Evolutionary conservation across 1,140 invertebrate genomes (phyloP), one percentile per base, ranked within the genome.

Genomic region (Aphidius gifuensis): DNA sequence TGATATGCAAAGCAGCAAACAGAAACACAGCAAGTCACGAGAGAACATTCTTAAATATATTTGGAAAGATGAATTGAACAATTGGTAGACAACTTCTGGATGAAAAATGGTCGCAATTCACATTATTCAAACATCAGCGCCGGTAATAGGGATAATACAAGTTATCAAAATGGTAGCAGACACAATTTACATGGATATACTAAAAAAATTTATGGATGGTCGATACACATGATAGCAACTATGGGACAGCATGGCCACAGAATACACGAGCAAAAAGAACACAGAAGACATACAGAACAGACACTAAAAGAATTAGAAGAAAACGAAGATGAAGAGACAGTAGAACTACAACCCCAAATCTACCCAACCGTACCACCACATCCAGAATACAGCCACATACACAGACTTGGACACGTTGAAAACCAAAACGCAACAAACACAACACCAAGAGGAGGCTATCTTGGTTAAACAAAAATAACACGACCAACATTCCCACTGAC

Each of bases 141-240:
- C 4, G 68, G 59, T 51, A 9, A 48, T 67, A 1, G 64, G 61
- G n/a, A 9, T 48, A 5, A 9, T 64, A 7, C 43, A 60, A 48
- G 0, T 50, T 0, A 60, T 68, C 4, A 69, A 66, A 60, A 16
- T 58, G 9, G 4, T 58, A 3, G 1, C 63, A 0, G 62, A 66
- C 42, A 66, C 0, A 47, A 60, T 5, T 9, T 68, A 3, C 61
- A 68, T 55, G 55, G 58, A 0, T 65, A 64, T 40, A 1, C 9
- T 69, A 45, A 46, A 67, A 39, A 32, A 7, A 21, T 62, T 3
- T 67, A 66, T 56, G 63, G 64, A 0, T 69, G 61, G 50, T 61
- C 61, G 4, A 55, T 67, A 2, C 32, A 45, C 8, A 9, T 68
- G 21, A 39, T 64, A 5, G 60, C 53, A 40, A 61, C 5, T 66